These are phyloP conservation scores for Stenchaetothrips biformis DNA, from an alignment of 2,888 invertebrate species.

Conservation along the genomic window DNA sequence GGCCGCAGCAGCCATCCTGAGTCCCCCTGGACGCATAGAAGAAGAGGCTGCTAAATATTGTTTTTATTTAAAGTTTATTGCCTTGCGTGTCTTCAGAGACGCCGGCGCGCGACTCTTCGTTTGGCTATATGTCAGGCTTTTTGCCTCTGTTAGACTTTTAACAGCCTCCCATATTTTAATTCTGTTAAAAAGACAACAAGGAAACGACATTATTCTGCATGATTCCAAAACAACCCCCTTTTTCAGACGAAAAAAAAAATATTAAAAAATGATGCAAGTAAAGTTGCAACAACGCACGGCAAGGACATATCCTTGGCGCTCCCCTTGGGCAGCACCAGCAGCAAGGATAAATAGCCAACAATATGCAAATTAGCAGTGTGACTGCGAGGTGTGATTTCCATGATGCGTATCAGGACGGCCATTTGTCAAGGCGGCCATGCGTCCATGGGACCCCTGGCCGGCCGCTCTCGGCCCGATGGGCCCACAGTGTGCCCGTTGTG, in stretches of 20 bases:
- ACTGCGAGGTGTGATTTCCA: neutral
- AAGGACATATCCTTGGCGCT: neutral
- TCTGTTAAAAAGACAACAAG: too few relatives aligned
- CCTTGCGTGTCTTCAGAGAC: neutral
- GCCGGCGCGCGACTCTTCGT: too few relatives aligned
- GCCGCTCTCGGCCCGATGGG: neutral
- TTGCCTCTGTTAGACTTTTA: too few relatives aligned
- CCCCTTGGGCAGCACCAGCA: neutral
- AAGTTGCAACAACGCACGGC: neutral
- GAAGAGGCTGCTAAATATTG: neutral
- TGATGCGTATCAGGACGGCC: slow-evolving; percentile 6
- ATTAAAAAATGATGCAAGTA: neutral
- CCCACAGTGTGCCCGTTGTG: too few relatives aligned
- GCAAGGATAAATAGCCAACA: slow-evolving; percentile 8
- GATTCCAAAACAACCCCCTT: too few relatives aligned
- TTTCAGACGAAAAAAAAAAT: too few relatives aligned
- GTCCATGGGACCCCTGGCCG: neutral
- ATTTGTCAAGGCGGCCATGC: slow-evolving; percentile 5
- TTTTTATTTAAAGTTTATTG: neutral
- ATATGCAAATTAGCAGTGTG: slow-evolving; percentile 12
- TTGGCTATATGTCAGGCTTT: too few relatives aligned
- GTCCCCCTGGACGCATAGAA: neutral
- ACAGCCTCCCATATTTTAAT: too few relatives aligned
- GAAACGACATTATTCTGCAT: too few relatives aligned
- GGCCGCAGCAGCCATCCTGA: neutral